Percentiles rank a stretch among this genome's conserved stretches.
Evolutionary conservation across 2,113 vertebrate genomes (phyloP).

Genomic region (Anser cygnoides): DNA sequence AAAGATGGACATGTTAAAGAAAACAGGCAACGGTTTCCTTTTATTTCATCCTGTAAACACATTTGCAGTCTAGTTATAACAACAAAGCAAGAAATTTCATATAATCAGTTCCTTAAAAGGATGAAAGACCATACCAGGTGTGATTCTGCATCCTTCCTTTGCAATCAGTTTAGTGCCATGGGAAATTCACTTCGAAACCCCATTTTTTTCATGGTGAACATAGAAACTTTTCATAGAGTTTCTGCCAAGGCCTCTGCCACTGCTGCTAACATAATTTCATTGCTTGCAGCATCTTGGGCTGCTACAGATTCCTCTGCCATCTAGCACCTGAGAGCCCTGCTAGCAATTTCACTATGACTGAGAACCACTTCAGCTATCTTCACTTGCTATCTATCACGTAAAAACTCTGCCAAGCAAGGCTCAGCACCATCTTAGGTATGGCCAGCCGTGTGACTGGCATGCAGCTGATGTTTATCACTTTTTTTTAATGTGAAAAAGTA

Average conservation of each 20-base stretch:
- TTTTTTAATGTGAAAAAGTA: not conserved
- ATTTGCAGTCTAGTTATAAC: not conserved
- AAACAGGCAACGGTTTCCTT: not conserved
- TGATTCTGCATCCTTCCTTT: not conserved
- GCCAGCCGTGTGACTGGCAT: not conserved
- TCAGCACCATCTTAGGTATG: not conserved
- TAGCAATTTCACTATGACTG: not conserved
- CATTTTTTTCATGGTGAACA: not conserved
- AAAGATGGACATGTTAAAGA: not conserved
- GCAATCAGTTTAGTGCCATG: not conserved
- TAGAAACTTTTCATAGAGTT: not conserved
- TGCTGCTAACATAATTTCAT: not conserved
- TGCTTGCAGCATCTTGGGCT: not conserved
- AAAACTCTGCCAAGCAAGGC: not conserved
- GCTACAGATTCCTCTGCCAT: not conserved
- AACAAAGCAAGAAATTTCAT: conserved; percentile 1
- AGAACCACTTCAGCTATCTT: not conserved
- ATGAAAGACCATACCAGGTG: not conserved
- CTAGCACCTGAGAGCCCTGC: rapidly evolving
- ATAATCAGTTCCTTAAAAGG: not conserved
- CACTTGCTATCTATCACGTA: not conserved
- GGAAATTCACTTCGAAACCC: not conserved
- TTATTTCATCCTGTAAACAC: conserved; percentile 26
- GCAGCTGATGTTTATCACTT: not conserved
- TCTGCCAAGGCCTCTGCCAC: not conserved